phyloP scores from a whole-genome alignment of 2,113 vertebrate species.

The Otocyon megalotis region DNA sequence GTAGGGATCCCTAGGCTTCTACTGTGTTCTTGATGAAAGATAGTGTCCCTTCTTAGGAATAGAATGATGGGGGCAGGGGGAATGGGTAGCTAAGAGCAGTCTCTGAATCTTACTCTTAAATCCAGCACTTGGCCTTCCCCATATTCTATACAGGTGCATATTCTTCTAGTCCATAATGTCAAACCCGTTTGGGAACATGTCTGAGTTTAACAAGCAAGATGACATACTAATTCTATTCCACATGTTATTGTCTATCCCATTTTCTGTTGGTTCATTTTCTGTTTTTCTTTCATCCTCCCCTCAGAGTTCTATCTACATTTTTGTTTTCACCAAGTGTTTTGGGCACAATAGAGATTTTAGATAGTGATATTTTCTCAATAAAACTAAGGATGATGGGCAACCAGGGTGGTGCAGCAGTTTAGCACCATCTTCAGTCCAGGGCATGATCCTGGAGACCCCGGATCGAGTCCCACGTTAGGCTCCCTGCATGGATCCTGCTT shows the following conservation, averaged over 20 bases:
- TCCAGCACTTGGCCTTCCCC: not conserved
- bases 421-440: no score
- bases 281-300: not conserved
- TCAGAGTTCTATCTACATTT: not conserved
- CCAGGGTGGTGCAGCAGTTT: no score
- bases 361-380: not conserved
- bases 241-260: not conserved
- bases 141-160: not conserved
- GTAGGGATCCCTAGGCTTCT: not conserved
- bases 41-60: not conserved
- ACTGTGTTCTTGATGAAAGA: not conserved
- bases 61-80: not conserved
- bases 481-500: no score
- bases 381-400: not conserved
- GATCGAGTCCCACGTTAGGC: no score
- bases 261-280: no score
- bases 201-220: not conserved
- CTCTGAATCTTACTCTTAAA: not conserved
- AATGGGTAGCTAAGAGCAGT: not conserved
- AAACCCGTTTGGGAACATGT: not conserved
- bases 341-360: not conserved
- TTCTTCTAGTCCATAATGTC: not conserved
- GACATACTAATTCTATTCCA: not conserved
- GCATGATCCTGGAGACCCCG: no score
- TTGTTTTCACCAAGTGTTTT: not conserved